Percentiles rank a stretch among this genome's conserved stretches.
phyloP scores from a whole-genome alignment of 1,140 invertebrate genomes.

The Oryzaephilus surinamensis region DNA sequence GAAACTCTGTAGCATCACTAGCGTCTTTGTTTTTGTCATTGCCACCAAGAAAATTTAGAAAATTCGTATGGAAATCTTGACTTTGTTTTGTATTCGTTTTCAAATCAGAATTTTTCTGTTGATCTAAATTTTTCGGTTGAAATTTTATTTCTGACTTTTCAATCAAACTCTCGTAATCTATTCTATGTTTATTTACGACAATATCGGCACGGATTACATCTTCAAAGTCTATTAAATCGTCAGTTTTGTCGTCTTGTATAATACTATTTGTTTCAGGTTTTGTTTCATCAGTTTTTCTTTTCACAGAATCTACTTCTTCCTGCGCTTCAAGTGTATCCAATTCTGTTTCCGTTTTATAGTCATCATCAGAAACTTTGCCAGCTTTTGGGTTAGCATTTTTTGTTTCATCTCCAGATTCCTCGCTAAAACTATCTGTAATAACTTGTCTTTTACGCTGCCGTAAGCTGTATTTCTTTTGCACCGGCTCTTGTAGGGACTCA shows the following conservation, averaged over 20 bases:
- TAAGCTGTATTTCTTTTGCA: slow-evolving; percentile 22
- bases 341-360: slow-evolving; percentile 4
- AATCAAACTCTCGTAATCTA: slow-evolving; percentile 23
- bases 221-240: slow-evolving; percentile 23
- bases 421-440: slow-evolving; percentile 19
- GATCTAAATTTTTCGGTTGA: slow-evolving; percentile 8
- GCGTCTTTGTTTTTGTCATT: too few relatives aligned
- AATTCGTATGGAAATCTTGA: too few relatives aligned
- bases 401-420: slow-evolving; percentile 12
- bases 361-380: slow-evolving; percentile 6
- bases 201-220: slow-evolving; percentile 26
- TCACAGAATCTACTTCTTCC: slow-evolving; percentile 6
- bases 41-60: too few relatives aligned
- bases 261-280: too few relatives aligned
- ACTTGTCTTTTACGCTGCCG: slow-evolving; percentile 23
- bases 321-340: slow-evolving; percentile 9
- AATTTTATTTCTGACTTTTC: slow-evolving; percentile 21
- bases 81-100: too few relatives aligned
- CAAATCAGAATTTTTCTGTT: too few relatives aligned
- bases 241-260: too few relatives aligned
- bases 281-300: neutral
- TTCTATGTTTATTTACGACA: slow-evolving; percentile 22
- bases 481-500: slow-evolving; percentile 7
- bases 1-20: too few relatives aligned
- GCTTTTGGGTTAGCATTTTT: slow-evolving; percentile 15